Percentiles rank a stretch among this genome's conserved stretches.
These are phyloP conservation scores for Actinia equina DNA, from an alignment of 64 coral and sea anemone genomes.

Conservation along the genomic window DNA sequence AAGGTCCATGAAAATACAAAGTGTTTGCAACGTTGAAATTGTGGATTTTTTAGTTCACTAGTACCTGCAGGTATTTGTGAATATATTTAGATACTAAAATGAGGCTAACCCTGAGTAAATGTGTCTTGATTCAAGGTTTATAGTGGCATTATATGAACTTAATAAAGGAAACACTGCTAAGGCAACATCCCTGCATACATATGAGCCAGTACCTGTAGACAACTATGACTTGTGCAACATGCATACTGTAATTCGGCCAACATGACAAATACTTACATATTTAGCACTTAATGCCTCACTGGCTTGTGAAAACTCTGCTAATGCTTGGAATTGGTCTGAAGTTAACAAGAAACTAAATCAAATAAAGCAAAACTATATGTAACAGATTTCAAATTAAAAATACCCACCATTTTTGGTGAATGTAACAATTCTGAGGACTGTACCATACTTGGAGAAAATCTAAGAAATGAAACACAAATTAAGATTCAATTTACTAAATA, in stretches of 20 bases:
- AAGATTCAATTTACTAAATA: neutral
- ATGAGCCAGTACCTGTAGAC: no score
- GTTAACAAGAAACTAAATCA: neutral
- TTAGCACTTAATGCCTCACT: slow-evolving; percentile 79
- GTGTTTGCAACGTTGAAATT: no score
- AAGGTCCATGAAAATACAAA: no score
- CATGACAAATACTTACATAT: slow-evolving; percentile 57
- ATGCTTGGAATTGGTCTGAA: slow-evolving; percentile 84
- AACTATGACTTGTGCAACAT: no score
- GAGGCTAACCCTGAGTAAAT: no score
- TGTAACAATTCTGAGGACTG: slow-evolving; percentile 85
- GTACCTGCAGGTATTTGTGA: no score
- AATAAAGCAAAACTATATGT: neutral
- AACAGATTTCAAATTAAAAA: neutral
- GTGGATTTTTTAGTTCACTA: no score
- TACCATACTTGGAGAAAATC: slow-evolving; percentile 93
- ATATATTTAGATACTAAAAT: no score
- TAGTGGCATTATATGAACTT: no score
- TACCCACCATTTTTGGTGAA: slow-evolving; percentile 94
- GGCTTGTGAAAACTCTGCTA: slow-evolving; percentile 72
- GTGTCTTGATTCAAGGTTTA: no score
- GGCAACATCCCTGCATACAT: no score
- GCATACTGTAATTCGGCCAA: neutral
- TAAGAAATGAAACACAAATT: slow-evolving; percentile 18
- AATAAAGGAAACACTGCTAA: no score